These are phyloP conservation scores for Pammene aurita DNA, from an alignment of 2,888 invertebrate genomes.

Conservation along the genomic window DNA sequence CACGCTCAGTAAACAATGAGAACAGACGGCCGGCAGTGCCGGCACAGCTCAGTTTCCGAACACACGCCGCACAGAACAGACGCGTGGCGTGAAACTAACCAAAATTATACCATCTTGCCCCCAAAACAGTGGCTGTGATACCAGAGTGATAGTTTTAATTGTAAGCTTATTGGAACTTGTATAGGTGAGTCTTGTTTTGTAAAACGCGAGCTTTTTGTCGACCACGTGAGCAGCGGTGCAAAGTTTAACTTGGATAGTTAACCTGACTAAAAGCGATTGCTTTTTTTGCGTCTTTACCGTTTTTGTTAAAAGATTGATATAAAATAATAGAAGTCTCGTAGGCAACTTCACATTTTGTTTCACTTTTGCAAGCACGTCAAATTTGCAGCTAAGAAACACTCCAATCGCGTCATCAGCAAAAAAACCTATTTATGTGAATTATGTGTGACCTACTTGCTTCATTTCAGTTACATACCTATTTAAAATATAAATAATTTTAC, in stretches of 20 bases:
- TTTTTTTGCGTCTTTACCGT: slow-evolving; percentile 11
- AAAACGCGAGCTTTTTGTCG: not conserved
- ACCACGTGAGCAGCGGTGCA: slow-evolving; percentile 43
- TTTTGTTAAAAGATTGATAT: not conserved
- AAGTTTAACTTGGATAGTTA: slow-evolving; percentile 42
- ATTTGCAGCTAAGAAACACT: slow-evolving; percentile 17
- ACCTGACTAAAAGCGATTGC: slow-evolving; percentile 16
- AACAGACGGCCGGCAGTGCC: slow-evolving; percentile 25
- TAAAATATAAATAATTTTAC: slow-evolving; percentile 4
- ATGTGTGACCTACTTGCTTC: slow-evolving; percentile 34
- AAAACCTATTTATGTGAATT: slow-evolving; percentile 38
- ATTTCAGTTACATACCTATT: slow-evolving; percentile 1
- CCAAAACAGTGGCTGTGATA: slow-evolving; percentile 47
- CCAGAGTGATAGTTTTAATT: slow-evolving; percentile 44
- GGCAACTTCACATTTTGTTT: not conserved
- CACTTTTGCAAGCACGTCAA: slow-evolving; percentile 21
- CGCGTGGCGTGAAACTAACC: slow-evolving; percentile 42
- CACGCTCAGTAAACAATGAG: not conserved
- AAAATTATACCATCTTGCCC: slow-evolving; percentile 30
- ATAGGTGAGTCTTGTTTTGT: slow-evolving; percentile 27
- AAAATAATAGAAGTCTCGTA: not conserved
- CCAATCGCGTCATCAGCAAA: slow-evolving; percentile 23
- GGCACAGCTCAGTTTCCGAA: slow-evolving; percentile 58
- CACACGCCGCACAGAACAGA: slow-evolving; percentile 61
- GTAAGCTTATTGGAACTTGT: slow-evolving; percentile 24